These are phyloP conservation scores for Oryctes rhinoceros DNA, from an alignment of 1,140 invertebrate genomes.

Conservation along the genomic window DNA sequence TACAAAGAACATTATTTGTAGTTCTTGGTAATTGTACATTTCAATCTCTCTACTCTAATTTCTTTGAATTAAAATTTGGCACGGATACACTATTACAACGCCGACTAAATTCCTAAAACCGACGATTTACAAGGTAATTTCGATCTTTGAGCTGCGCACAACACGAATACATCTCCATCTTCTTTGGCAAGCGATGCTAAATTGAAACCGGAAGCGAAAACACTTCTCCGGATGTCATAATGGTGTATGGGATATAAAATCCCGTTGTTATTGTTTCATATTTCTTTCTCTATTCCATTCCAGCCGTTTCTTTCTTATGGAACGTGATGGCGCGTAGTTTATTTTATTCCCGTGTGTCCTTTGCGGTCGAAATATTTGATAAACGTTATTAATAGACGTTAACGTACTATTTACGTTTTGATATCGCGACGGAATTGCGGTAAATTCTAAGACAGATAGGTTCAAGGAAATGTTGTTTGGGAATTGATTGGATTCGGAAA, in stretches of 20 bases:
- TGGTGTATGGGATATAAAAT: background rate
- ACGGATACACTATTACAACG: no score
- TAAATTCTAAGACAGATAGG: background rate
- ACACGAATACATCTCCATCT: no score
- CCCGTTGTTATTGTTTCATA: background rate
- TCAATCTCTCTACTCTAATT: no score
- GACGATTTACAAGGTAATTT: no score
- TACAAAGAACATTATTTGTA: no score
- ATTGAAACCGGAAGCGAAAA: no score
- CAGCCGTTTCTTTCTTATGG: background rate
- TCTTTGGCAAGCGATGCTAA: no score
- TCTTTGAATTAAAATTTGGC: no score
- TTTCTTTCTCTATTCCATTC: background rate
- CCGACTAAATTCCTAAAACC: no score
- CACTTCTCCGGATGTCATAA: background rate
- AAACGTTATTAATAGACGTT: background rate
- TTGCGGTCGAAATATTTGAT: background rate
- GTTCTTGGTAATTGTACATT: no score
- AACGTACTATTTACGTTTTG: background rate
- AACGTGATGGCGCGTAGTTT: background rate
- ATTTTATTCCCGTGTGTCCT: background rate
- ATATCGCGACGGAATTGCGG: background rate
- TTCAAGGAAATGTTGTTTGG: background rate
- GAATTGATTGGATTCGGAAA: no score
- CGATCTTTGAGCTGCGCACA: no score